Evolutionary conservation across 2,797 vertebrate species (phyloP).

Genomic region (Cetoscarus ocellatus): DNA sequence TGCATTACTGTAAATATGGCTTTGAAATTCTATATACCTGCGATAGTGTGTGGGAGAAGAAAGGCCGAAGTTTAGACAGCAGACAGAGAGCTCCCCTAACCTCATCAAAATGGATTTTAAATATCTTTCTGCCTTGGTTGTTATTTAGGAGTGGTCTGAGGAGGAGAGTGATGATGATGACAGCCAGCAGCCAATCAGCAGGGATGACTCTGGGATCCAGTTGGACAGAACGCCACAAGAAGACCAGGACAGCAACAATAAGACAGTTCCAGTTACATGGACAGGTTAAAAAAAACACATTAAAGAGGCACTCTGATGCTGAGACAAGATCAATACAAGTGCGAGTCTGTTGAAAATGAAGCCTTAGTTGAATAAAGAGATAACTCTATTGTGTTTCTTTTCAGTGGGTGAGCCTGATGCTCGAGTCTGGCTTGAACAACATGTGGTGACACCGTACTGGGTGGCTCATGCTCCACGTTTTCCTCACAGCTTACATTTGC

Average conservation of each 20-base stretch:
- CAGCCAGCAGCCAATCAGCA: constrained; percentile 90
- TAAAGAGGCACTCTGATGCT: background rate
- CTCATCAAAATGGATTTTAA: background rate
- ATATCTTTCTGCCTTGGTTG: background rate
- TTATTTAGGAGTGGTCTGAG: constrained; percentile 93
- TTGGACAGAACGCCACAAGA: constrained; percentile 94
- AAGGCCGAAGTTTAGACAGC: background rate
- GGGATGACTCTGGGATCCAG: constrained; percentile 98
- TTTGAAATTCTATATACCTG: background rate
- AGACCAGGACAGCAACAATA: constrained; percentile 89
- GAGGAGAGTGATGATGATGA: constrained; percentile 93
- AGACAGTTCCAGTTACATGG: constrained; percentile 86
- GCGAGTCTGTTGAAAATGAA: background rate
- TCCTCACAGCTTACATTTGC: constrained; percentile 94
- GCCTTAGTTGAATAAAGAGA: background rate
- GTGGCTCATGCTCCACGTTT: constrained; percentile 87
- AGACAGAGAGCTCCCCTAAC: background rate
- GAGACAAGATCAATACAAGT: background rate
- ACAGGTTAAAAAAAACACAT: constrained; percentile 81
- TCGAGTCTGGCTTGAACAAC: constrained; percentile 93
- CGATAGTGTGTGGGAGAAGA: background rate
- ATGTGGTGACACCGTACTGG: constrained; percentile 95
- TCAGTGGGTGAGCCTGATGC: constrained; percentile 90
- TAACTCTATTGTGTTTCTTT: constrained; percentile 24
- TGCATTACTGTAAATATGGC: no score